These are phyloP conservation scores for Grammomys surdaster DNA, from an alignment of 2,113 vertebrate species.

Conservation along the genomic window DNA sequence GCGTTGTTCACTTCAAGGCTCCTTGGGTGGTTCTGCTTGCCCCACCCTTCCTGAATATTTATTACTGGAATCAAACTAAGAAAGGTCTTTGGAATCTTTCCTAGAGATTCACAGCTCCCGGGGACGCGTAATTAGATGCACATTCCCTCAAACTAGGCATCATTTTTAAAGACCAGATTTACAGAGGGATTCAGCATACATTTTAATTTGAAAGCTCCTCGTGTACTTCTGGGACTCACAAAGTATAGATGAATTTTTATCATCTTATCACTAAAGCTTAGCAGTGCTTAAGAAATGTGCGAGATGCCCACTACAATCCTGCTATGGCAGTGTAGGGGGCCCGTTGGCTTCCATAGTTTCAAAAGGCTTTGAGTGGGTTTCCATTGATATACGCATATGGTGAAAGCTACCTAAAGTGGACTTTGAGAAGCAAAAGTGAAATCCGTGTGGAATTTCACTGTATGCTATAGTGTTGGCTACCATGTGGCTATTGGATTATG, in stretches of 20 bases:
- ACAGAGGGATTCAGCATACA: conserved; percentile 77
- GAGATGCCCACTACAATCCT: conserved; percentile 52
- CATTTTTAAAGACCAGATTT: conserved; percentile 81
- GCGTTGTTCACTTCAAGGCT: conserved; percentile 76
- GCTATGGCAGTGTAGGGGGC: conserved; percentile 28
- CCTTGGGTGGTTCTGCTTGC: conserved; percentile 61
- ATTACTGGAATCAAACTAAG: conserved; percentile 79
- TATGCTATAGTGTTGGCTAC: neutral
- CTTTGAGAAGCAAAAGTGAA: neutral
- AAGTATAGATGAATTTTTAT: conserved; percentile 30
- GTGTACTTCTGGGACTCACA: neutral
- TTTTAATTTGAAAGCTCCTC: conserved; percentile 79
- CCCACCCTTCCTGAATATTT: conserved; percentile 81
- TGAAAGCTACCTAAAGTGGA: neutral
- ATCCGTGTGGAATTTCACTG: neutral
- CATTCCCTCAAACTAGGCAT: conserved; percentile 78
- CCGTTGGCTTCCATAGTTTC: conserved; percentile 18
- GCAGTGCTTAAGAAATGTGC: conserved; percentile 75
- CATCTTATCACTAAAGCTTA: conserved; percentile 65
- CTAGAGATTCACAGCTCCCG: conserved; percentile 82
- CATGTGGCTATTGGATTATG: neutral
- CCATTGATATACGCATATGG: neutral
- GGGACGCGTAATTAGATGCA: conserved; percentile 83
- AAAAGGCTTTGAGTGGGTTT: conserved; percentile 39
- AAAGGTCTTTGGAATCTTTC: conserved; percentile 82